Evolutionary conservation across 2,797 vertebrate species (phyloP).

Genomic region (Apogon hyalosoma): DNA sequence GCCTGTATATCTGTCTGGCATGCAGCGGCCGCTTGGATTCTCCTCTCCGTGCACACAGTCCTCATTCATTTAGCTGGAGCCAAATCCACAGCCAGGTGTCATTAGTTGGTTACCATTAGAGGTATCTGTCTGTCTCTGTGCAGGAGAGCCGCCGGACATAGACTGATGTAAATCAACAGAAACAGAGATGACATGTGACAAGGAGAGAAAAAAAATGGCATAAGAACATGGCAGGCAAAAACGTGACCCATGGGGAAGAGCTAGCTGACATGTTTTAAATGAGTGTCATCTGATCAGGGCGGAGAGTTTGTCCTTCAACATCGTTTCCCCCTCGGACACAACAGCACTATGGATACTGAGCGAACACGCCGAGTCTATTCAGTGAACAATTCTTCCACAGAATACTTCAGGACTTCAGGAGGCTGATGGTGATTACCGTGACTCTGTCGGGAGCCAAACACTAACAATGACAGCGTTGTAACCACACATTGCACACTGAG

Average conservation of each 20-base stretch:
- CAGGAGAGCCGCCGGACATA: constrained; percentile 38
- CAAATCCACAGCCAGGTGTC: constrained; percentile 38
- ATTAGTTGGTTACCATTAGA: constrained; percentile 54
- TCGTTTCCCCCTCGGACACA: constrained; percentile 20
- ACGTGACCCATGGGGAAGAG: constrained; percentile 29
- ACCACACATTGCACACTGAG: neutral
- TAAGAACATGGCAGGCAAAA: constrained; percentile 26
- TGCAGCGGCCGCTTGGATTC: constrained; percentile 35
- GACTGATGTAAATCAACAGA: constrained; percentile 61
- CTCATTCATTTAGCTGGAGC: constrained; percentile 50
- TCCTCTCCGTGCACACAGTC: constrained; percentile 35
- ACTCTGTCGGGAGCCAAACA: neutral
- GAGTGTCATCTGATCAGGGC: constrained; percentile 55
- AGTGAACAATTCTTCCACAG: constrained; percentile 4
- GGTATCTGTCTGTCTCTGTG: constrained; percentile 20
- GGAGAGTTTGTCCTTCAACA: constrained; percentile 56
- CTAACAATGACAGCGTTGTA: constrained; percentile 7
- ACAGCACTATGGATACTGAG: constrained; percentile 1
- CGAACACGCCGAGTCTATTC: constrained; percentile 16
- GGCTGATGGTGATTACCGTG: constrained; percentile 2
- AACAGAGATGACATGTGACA: constrained; percentile 51
- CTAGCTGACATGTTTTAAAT: constrained; percentile 56
- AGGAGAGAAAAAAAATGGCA: constrained; percentile 20
- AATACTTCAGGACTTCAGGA: constrained; percentile 1
- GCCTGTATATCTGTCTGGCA: constrained; percentile 47